Percentiles rank a stretch among this genome's conserved stretches.
Conservation (phyloP, 1,140 invertebrate genomes). For the Procambarus virginalis region DNA sequence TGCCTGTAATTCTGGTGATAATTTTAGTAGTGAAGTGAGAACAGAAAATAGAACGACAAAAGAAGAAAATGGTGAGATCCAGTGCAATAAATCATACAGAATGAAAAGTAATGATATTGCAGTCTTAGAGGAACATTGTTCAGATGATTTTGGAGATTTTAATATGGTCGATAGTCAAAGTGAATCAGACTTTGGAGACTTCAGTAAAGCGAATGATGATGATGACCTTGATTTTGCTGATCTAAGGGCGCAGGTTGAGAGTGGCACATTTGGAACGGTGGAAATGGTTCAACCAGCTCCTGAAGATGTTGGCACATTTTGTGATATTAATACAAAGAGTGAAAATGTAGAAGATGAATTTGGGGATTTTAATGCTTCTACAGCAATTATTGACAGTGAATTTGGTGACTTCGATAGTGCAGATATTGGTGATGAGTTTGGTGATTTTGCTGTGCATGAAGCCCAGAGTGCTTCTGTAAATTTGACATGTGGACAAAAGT, state of each 20-base stretch:
- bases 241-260: slow-evolving; percentile 31
- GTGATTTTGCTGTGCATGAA: slow-evolving; percentile 35
- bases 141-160: slow-evolving; percentile 16
- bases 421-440: slow-evolving; percentile 31
- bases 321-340: neutral
- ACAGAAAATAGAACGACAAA: neutral
- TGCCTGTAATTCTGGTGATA: slow-evolving; percentile 11
- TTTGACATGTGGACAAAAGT: neutral
- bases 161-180: neutral
- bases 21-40: neutral
- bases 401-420: slow-evolving; percentile 16
- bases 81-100: neutral
- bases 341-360: slow-evolving; percentile 13
- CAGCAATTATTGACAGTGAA: neutral
- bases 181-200: slow-evolving; percentile 40
- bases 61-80: neutral
- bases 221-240: slow-evolving; percentile 60
- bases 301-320: slow-evolving; percentile 34
- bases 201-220: slow-evolving; percentile 34
- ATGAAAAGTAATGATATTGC: neutral
- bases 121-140: neutral
- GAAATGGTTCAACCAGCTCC: neutral
- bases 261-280: slow-evolving; percentile 31
- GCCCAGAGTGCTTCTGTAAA: neutral
- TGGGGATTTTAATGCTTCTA: slow-evolving; percentile 13